Evolutionary conservation across 2,888 invertebrate genomes (phyloP).

Genomic region (Mystacides longicornis): DNA sequence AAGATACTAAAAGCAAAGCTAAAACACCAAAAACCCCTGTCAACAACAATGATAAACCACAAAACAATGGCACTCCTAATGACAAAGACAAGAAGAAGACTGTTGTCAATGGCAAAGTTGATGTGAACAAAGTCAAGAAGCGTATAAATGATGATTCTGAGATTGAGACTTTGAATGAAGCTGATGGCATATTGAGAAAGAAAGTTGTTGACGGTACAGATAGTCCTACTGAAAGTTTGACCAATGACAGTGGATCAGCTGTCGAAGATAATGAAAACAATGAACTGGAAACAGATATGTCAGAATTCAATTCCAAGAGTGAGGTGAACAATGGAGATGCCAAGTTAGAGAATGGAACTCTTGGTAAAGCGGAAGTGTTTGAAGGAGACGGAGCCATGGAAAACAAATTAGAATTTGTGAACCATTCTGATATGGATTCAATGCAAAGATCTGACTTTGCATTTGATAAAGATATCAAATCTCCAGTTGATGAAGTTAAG

Average conservation of each 20-base stretch:
- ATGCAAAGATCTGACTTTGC: conserved; percentile 9
- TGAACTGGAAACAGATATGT: conserved; percentile 43
- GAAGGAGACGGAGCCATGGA: conserved; percentile 6
- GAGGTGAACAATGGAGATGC: conserved; percentile 11
- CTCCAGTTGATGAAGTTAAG: conserved; percentile 15
- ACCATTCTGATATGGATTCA: conserved; percentile 10
- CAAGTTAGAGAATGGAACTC: conserved; percentile 16
- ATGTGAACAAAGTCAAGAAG: conserved; percentile 52
- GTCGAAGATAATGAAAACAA: conserved; percentile 48
- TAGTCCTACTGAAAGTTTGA: conserved; percentile 78
- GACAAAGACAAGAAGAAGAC: conserved; percentile 29
- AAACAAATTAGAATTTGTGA: conserved; percentile 13
- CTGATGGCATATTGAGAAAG: conserved; percentile 54
- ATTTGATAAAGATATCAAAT: conserved; percentile 17
- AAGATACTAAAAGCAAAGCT: conserved; percentile 40
- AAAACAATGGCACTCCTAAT: conserved; percentile 34
- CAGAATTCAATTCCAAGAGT: conserved; percentile 37
- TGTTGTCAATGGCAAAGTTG: conserved; percentile 42
- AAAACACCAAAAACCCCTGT: conserved; percentile 35
- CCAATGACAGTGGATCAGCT: conserved; percentile 66
- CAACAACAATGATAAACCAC: conserved; percentile 37
- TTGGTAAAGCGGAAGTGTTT: conserved; percentile 10
- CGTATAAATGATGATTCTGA: conserved; percentile 49
- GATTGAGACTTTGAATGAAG: conserved; percentile 51
- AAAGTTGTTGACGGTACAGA: conserved; percentile 51